Evolutionary conservation across 1,140 invertebrate species (phyloP).

Genomic region (Papilio polytes): DNA sequence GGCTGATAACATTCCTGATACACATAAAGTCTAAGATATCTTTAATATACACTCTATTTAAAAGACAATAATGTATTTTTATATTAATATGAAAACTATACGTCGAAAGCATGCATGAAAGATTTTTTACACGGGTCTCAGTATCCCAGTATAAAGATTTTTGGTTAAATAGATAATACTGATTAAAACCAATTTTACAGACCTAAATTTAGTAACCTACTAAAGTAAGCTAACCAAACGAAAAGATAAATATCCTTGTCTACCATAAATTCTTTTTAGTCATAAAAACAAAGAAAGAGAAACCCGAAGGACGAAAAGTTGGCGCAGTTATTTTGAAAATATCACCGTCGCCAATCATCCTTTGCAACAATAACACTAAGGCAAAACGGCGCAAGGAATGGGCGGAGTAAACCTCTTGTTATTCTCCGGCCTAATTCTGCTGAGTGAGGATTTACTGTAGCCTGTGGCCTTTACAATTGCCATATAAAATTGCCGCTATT

Average conservation of each 20-base stretch:
- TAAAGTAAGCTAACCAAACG: not conserved
- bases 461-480: conserved; percentile 18
- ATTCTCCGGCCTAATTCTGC: conserved; percentile 23
- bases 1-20: too few species aligned
- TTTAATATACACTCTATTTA: too few species aligned
- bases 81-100: too few species aligned
- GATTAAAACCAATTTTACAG: too few species aligned
- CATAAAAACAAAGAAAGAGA: not conserved
- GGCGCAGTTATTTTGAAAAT: conserved; percentile 13
- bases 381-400: conserved; percentile 29
- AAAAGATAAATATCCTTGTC: not conserved
- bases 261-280: not conserved
- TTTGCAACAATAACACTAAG: conserved; percentile 24
- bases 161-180: too few species aligned
- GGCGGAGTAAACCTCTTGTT: conserved; percentile 27
- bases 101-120: too few species aligned
- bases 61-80: too few species aligned
- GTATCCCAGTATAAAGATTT: too few species aligned
- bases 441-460: conserved; percentile 22
- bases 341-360: conserved; percentile 16
- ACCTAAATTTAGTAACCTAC: not conserved
- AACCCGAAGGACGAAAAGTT: not conserved
- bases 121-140: too few species aligned
- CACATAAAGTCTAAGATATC: too few species aligned
- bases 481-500: not conserved